phyloP scores from a whole-genome alignment of 1,140 invertebrate genomes.

The Diorhabda carinulata region DNA sequence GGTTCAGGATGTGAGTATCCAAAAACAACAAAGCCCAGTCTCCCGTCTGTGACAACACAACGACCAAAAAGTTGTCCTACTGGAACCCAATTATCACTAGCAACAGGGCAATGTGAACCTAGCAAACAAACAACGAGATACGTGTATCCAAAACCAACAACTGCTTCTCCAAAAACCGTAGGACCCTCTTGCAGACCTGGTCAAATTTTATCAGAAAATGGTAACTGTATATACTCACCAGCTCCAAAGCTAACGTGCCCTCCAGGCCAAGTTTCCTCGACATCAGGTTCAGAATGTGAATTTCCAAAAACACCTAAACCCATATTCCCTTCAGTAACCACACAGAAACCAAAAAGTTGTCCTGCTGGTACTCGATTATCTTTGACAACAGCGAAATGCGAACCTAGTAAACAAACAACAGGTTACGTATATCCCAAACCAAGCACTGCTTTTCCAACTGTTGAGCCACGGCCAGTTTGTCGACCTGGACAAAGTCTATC shows the following conservation, averaged over 20 bases:
- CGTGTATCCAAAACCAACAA: not conserved
- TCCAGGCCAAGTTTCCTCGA: not conserved
- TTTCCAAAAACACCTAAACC: conserved; percentile 2
- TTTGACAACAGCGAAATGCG: conserved; percentile 8
- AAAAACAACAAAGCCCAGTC: not conserved
- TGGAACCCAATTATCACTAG: no score
- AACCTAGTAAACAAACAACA: not conserved
- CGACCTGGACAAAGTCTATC: conserved; percentile 4
- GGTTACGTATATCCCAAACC: conserved; percentile 9
- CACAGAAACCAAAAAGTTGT: conserved; percentile 9
- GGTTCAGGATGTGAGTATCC: conserved; percentile 13
- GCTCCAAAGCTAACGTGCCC: not conserved
- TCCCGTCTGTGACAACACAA: no score
- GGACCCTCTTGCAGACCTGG: not conserved
- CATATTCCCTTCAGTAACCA: not conserved
- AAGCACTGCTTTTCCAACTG: not conserved
- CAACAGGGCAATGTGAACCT: no score
- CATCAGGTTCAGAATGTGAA: conserved; percentile 4
- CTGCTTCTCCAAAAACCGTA: not conserved
- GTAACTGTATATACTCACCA: conserved; percentile 3
- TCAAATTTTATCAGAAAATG: not conserved
- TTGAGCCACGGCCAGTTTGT: not conserved
- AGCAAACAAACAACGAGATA: no score
- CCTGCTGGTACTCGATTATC: conserved; percentile 20
- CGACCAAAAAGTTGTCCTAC: no score